Evolutionary conservation across 2,113 vertebrate species (phyloP).

Genomic region (Paradoxurus hermaphroditus): DNA sequence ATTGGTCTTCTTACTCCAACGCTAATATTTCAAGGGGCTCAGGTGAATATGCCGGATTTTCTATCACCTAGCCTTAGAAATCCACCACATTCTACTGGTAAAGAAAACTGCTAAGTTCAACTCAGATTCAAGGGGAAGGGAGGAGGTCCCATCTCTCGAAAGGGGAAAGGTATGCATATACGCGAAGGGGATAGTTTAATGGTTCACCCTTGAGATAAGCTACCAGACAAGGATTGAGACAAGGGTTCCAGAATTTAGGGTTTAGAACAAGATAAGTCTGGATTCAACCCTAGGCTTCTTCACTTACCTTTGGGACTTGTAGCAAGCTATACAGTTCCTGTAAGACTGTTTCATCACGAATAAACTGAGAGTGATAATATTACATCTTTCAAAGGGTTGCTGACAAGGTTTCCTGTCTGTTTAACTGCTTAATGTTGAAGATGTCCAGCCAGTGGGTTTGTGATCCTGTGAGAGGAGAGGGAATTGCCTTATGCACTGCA

Average conservation of each 20-base stretch:
- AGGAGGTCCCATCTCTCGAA: background rate
- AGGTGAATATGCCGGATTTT: background rate
- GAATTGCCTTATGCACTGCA: background rate
- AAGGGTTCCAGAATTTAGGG: background rate
- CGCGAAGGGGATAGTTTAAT: background rate
- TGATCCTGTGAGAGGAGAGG: background rate
- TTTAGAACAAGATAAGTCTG: background rate
- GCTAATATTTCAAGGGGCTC: background rate
- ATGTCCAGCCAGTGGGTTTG: background rate
- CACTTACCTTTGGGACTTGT: background rate
- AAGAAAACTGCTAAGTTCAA: background rate
- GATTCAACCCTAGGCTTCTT: background rate
- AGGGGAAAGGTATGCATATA: background rate
- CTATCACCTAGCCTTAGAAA: background rate
- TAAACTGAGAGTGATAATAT: background rate
- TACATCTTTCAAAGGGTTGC: background rate
- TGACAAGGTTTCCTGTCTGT: background rate
- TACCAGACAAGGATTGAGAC: too few species aligned
- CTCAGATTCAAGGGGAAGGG: background rate
- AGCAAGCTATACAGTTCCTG: background rate
- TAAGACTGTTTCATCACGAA: background rate
- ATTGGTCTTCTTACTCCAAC: background rate
- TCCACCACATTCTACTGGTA: background rate
- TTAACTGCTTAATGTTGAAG: background rate
- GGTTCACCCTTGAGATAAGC: background rate